Conservation (phyloP, 92 coral and sea anemone genomes). For the Porites cylindrica region DNA sequence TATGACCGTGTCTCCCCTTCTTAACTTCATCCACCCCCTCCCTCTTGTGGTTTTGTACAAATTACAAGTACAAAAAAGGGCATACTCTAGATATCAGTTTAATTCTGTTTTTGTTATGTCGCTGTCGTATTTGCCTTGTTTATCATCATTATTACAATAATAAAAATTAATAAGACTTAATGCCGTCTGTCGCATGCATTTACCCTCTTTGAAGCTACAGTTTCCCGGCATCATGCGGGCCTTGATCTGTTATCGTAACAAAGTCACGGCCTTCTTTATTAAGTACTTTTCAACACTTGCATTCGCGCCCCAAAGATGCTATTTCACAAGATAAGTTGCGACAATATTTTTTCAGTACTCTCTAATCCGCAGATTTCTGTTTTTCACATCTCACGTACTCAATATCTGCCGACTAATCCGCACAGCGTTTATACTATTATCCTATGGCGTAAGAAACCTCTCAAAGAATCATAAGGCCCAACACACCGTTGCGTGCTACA, state of each 20-base stretch:
- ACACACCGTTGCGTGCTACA: not conserved
- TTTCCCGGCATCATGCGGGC: not conserved
- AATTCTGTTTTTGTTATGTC: slow-evolving; percentile 39
- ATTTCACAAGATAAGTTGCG: slow-evolving; percentile 7
- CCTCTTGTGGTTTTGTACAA: not conserved
- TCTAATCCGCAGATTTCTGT: not conserved
- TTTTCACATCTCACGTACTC: not conserved
- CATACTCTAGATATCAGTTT: not conserved
- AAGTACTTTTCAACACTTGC: slow-evolving; percentile 25
- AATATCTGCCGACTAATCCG: not conserved
- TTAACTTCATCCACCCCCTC: not conserved
- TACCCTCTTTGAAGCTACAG: not conserved
- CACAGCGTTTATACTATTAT: not conserved
- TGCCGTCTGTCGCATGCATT: not conserved
- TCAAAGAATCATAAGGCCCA: not conserved
- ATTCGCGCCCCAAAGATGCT: not conserved
- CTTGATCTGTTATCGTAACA: not conserved
- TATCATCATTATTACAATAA: slow-evolving; percentile 7
- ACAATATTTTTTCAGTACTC: not conserved
- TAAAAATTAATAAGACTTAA: slow-evolving; percentile 1
- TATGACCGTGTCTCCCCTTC: too few species aligned
- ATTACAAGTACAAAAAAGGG: not conserved
- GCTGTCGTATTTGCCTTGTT: not conserved
- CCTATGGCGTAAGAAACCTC: not conserved
- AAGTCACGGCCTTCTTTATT: slow-evolving; percentile 8